Conservation (phyloP, 2,113 vertebrate genomes). For the Brachyhypopomus occidentalis region DNA sequence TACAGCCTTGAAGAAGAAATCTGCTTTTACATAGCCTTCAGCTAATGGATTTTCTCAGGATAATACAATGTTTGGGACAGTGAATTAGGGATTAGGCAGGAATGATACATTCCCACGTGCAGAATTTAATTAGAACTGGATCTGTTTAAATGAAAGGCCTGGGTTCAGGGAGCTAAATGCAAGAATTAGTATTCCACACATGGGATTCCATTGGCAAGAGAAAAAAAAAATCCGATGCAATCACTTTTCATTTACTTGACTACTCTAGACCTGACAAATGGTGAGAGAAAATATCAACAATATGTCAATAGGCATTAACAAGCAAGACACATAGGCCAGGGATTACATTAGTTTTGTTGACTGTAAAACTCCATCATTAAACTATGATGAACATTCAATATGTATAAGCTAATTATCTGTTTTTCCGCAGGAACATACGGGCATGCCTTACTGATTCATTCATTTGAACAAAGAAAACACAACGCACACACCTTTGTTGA, state of each 20-base stretch:
- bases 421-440: neutral
- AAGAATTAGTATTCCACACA: constrained; percentile 60
- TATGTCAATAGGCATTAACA: constrained; percentile 41
- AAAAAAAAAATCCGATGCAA: constrained; percentile 48
- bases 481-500: neutral
- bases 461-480: constrained; percentile 1
- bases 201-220: constrained; percentile 53
- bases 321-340: constrained; percentile 18
- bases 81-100: constrained; percentile 54
- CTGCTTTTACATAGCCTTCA: constrained; percentile 34
- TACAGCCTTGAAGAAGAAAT: constrained; percentile 10
- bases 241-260: constrained; percentile 57
- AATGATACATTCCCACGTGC: constrained; percentile 56
- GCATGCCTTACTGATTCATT: constrained; percentile 20
- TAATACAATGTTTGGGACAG: constrained; percentile 52
- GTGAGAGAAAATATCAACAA: constrained; percentile 42
- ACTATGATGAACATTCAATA: constrained; percentile 38
- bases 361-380: constrained; percentile 31
- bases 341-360: constrained; percentile 16
- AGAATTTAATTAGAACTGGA: constrained; percentile 59
- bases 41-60: constrained; percentile 53
- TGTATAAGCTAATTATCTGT: constrained; percentile 28
- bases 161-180: constrained; percentile 54
- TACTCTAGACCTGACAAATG: constrained; percentile 36
- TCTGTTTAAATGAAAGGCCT: constrained; percentile 57